Evolutionary conservation across 2,113 vertebrate genomes (phyloP).

Genomic region (Apistogramma diplotaenia): DNA sequence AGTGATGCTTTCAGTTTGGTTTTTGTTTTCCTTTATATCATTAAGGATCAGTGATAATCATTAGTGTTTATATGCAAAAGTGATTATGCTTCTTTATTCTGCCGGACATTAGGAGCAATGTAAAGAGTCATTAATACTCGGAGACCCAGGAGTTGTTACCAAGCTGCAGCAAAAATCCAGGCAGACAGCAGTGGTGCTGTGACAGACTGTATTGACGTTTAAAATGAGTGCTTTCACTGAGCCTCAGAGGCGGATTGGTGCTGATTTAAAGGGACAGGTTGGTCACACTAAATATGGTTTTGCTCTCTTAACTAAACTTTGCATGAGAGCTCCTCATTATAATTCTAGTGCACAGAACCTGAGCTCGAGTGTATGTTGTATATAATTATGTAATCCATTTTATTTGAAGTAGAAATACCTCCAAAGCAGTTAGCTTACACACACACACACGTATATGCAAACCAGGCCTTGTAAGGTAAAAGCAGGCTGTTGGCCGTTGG

Average conservation of each 20-base stretch:
- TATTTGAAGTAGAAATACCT: background rate
- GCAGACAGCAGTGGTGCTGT: background rate
- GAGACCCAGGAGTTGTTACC: background rate
- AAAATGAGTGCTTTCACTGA: background rate
- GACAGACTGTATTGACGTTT: background rate
- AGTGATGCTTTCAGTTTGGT: background rate
- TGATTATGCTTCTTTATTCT: background rate
- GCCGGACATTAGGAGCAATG: background rate
- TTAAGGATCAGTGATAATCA: background rate
- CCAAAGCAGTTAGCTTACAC: background rate
- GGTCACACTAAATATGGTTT: background rate
- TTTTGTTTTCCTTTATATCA: background rate
- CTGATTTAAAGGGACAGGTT: background rate
- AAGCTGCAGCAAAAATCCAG: background rate
- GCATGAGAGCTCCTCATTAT: background rate
- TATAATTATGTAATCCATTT: background rate
- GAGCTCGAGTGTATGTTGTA: background rate
- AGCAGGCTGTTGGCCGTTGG: background rate
- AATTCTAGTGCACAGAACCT: background rate
- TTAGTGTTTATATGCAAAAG: background rate
- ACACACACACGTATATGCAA: background rate
- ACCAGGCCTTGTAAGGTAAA: constrained; percentile 2
- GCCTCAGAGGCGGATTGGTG: background rate
- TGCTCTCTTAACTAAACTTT: background rate
- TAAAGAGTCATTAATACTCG: background rate